A percentile compares a stretch with the other conserved stretches of the same genome.
Conservation (phyloP, 2,113 vertebrate genomes). For the Ornithorhynchus anatinus region DNA sequence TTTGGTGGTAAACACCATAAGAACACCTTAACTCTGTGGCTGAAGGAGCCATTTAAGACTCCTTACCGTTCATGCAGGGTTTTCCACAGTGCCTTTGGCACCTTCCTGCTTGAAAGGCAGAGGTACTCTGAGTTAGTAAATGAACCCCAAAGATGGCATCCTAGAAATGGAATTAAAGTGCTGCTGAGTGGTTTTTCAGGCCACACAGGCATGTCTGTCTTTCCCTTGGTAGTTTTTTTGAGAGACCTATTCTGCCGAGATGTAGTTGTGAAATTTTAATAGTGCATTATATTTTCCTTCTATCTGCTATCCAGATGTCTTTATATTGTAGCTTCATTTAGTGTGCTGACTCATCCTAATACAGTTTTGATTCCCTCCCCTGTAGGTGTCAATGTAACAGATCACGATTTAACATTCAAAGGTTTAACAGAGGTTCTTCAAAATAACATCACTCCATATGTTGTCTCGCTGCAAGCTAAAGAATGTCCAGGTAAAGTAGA, state of each 20-base stretch:
- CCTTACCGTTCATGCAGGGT: too few relatives aligned
- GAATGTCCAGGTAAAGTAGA: slow-evolving; percentile 81
- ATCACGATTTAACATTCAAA: slow-evolving; percentile 91
- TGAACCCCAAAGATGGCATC: too few relatives aligned
- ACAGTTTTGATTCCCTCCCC: neutral
- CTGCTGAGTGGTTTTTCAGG: neutral
- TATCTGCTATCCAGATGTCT: slow-evolving; percentile 6
- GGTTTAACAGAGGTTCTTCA: slow-evolving; percentile 83
- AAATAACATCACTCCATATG: slow-evolving; percentile 82
- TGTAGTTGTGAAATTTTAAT: neutral
- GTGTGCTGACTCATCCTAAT: slow-evolving; percentile 6
- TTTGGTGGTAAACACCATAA: too few relatives aligned
- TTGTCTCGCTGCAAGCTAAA: slow-evolving; percentile 87
- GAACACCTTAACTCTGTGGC: too few relatives aligned
- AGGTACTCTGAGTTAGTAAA: too few relatives aligned
- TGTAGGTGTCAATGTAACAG: slow-evolving; percentile 92
- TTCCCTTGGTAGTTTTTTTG: neutral
- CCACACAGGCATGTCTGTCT: neutral
- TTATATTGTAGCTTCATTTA: slow-evolving; percentile 2
- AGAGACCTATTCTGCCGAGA: neutral
- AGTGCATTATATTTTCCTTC: slow-evolving; percentile 10
- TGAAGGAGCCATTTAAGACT: too few relatives aligned
- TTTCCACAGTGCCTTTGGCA: too few relatives aligned
- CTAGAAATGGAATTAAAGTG: slow-evolving; percentile 3
- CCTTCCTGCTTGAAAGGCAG: too few relatives aligned